Percentiles rank a stretch among this genome's conserved stretches.
Evolutionary conservation across 64 coral and sea anemone genomes (phyloP).

Genomic region (Montipora foliosa): DNA sequence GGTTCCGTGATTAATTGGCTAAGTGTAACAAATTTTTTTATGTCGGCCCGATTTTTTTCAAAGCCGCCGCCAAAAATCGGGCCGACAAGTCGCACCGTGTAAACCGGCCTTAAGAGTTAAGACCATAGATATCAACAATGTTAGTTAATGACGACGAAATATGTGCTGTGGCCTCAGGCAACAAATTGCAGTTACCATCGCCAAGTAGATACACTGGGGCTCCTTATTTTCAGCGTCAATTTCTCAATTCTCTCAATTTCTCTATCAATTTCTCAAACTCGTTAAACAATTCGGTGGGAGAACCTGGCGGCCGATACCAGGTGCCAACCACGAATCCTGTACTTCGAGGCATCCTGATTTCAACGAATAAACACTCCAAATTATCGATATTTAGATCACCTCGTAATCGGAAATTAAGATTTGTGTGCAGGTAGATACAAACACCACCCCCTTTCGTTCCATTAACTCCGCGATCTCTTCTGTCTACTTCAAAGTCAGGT

Average conservation of each 20-base stretch:
- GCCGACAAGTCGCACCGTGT: too few species aligned
- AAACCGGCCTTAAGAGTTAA: too few species aligned
- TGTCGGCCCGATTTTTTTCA: too few species aligned
- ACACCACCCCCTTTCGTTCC: slow-evolving; percentile 6
- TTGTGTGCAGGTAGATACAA: neutral
- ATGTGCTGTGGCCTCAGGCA: neutral
- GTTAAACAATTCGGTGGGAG: neutral
- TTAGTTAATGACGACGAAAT: neutral
- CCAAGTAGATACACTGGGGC: neutral
- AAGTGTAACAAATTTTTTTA: neutral
- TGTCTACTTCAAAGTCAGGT: too few species aligned
- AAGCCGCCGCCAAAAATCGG: too few species aligned
- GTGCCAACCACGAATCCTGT: slow-evolving; percentile 17
- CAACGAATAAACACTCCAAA: neutral
- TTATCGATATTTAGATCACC: neutral
- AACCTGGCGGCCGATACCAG: slow-evolving; percentile 3
- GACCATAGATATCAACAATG: neutral
- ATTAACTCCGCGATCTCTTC: neutral
- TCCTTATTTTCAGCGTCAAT: slow-evolving; percentile 7
- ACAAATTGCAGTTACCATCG: slow-evolving; percentile 14
- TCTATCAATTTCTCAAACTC: neutral
- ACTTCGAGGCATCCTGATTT: neutral
- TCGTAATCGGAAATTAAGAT: slow-evolving; percentile 12
- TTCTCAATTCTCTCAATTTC: neutral
- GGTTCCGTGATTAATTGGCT: slow-evolving; percentile 14